Conservation (phyloP, 2,113 vertebrate species). For the Apus apus region DNA sequence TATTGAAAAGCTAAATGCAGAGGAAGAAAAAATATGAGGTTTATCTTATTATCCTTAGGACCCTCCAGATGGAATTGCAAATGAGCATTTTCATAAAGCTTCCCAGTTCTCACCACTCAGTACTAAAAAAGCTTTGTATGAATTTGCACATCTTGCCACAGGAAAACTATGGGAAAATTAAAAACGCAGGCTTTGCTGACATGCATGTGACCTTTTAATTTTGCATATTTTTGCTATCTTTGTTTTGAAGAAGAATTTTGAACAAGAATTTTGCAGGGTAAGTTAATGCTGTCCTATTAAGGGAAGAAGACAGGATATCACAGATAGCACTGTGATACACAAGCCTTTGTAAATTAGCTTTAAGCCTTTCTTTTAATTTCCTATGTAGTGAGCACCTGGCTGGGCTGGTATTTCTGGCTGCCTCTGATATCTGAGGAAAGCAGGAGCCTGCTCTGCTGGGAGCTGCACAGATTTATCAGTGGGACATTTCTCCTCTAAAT, state of each 20-base stretch:
- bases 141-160: background rate
- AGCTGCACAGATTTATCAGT: background rate
- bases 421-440: background rate
- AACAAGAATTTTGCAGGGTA: background rate
- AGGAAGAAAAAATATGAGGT: background rate
- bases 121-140: conserved; percentile 37
- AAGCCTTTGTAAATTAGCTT: background rate
- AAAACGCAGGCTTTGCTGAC: background rate
- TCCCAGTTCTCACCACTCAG: background rate
- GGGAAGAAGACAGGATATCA: background rate
- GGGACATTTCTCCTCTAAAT: background rate
- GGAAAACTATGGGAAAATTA: background rate
- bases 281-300: background rate
- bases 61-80: background rate
- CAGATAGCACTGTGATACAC: background rate
- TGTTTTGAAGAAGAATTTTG: background rate
- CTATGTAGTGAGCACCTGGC: background rate
- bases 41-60: conserved; percentile 32
- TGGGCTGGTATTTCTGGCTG: background rate
- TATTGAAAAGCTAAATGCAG: background rate
- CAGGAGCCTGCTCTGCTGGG: background rate
- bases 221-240: background rate
- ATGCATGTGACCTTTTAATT: background rate
- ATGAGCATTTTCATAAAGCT: conserved; percentile 11
- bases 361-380: background rate